Base-by-base conservation (phyloP, 92 coral and sea anemone species). In the Parazoanthus darwini region DNA sequence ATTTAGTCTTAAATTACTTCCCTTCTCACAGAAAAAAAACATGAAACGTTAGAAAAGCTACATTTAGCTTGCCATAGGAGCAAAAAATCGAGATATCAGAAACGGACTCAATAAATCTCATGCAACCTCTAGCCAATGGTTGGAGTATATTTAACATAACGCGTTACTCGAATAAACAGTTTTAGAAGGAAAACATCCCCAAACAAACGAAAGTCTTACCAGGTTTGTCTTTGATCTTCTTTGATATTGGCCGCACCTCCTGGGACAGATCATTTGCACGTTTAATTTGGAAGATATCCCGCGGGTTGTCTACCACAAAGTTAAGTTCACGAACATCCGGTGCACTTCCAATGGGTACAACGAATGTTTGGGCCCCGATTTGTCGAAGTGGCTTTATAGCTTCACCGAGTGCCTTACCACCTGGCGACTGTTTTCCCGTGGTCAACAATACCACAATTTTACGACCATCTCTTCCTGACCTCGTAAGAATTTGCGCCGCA, bases 401-500 rank as follows among this genome's bases (percentile, higher is more conserved):
- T 71, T 90, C 92, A 25, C 37, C 44, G 26, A 72, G 37, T n/a
- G 87, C 51, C 10, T 86, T 90, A 44, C 88, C 88, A 78, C 87
- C 90, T 59, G 67, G 67, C 15, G 75, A 79, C 82, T 37, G 82
- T 11, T 74, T 86, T 11, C 92, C 92, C 26, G 88, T 89, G 14
- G 92, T 90, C 44, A 90, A 66, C 78, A 90, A 58, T 63, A 90
- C 92, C 7, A 89, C 75, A 7, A 89, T 88, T 51, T 85, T 89
- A 48, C 82, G 82, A 23, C 42, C 59, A n/a, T 56, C 48, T 16
- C 54, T 51, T 22, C 74, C 74, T 59, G 85, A 81, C 35, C 72
- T 38, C n/a, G 46, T 8, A 13, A 81, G 74, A 38, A 58, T 22
- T 29, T 63, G 85, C 35, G 54, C 85, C 48, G 85, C 85, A 16